These are phyloP conservation scores for Ceyx cyanopectus DNA, from an alignment of 2,113 vertebrate genomes.

Conservation along the genomic window DNA sequence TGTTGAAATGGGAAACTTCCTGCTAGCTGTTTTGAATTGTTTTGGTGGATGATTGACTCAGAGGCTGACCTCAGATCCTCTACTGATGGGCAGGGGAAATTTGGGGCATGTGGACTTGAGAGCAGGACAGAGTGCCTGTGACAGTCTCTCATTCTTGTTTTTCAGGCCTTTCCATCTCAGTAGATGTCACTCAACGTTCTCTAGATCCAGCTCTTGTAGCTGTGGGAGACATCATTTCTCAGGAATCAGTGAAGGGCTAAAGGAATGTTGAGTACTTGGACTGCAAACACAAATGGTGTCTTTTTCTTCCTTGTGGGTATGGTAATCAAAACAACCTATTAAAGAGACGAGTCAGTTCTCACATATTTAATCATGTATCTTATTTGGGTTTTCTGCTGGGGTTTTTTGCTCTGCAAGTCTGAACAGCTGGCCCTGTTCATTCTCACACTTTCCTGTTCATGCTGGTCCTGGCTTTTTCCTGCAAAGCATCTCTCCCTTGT, in stretches of 20 bases:
- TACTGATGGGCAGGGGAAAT: neutral
- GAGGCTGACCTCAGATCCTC: neutral
- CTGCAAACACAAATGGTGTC: neutral
- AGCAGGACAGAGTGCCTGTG: neutral
- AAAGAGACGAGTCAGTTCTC: conserved; percentile 26
- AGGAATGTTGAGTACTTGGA: neutral
- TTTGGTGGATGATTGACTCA: neutral
- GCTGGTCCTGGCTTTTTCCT: neutral
- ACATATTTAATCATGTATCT: neutral
- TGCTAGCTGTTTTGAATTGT: neutral
- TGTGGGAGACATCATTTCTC: neutral
- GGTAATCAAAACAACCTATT: neutral
- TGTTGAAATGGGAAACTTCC: neutral
- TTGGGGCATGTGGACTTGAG: neutral
- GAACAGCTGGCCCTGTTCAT: neutral
- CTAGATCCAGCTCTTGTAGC: neutral
- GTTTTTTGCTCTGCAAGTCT: neutral
- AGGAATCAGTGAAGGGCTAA: neutral
- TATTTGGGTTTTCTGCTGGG: neutral
- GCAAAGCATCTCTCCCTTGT: neutral
- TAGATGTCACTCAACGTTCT: neutral
- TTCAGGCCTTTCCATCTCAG: neutral
- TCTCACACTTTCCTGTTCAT: neutral
- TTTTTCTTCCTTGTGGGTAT: conserved; percentile 3
- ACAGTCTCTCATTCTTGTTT: neutral